These are phyloP conservation scores for Thomomys bottae DNA, from an alignment of 2,113 vertebrate species.

Conservation along the genomic window DNA sequence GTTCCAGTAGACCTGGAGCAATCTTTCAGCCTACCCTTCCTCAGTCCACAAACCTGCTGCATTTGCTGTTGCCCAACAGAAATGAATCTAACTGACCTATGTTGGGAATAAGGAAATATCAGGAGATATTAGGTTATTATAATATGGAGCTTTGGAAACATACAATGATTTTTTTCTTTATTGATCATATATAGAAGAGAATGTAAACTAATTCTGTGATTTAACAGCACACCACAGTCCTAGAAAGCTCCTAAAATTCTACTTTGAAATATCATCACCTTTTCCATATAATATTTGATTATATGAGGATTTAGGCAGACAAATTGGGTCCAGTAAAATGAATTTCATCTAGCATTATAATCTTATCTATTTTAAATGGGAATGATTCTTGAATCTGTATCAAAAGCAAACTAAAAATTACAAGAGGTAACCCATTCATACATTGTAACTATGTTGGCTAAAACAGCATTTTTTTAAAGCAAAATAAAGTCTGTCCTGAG, in stretches of 20 bases:
- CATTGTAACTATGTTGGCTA: not conserved
- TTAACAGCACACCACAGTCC: not conserved
- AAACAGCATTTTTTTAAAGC: slow-evolving; percentile 1
- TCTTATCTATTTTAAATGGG: not conserved
- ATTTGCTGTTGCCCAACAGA: not conserved
- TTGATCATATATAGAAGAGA: not conserved
- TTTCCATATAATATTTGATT: not conserved
- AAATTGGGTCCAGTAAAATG: not conserved
- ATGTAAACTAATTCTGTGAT: not conserved
- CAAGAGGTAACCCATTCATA: not conserved
- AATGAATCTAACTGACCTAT: not conserved
- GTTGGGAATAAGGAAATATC: not conserved
- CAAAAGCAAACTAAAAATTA: slow-evolving; percentile 37
- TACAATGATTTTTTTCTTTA: not conserved
- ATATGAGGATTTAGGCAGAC: not conserved
- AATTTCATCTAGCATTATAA: not conserved
- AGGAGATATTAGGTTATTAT: not conserved
- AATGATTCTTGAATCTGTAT: not conserved
- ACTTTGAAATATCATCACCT: not conserved
- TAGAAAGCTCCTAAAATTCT: slow-evolving; percentile 12
- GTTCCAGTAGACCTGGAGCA: not conserved
- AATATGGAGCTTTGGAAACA: not conserved
- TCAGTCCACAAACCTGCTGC: not conserved
- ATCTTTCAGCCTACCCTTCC: too few species aligned
- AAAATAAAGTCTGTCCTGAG: slow-evolving; percentile 17